Conservation (phyloP, 2,113 vertebrate species). For the Struthidea cinerea region DNA sequence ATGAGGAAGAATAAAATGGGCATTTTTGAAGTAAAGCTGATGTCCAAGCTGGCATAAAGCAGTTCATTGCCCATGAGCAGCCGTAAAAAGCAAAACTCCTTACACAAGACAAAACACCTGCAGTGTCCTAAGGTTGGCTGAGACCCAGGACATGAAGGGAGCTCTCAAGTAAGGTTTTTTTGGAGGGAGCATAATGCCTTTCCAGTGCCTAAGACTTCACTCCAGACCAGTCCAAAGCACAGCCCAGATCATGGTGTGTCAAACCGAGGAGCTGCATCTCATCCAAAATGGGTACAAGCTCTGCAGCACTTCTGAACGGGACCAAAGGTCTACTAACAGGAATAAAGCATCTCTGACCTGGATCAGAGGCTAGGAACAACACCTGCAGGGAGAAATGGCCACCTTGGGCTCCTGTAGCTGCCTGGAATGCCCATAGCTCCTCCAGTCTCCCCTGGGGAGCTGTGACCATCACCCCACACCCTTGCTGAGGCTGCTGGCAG, state of each 20-base stretch:
- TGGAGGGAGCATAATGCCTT: background rate
- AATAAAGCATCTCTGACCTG: background rate
- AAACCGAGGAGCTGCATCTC: fast-evolving
- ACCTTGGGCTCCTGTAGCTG: background rate
- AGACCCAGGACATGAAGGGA: background rate
- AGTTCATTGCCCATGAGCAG: background rate
- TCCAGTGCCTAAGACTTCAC: background rate
- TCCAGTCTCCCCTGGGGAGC: background rate
- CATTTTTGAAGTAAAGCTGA: background rate
- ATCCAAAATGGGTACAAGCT: background rate
- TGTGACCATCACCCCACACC: no score
- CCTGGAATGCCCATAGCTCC: background rate
- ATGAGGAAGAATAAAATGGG: background rate
- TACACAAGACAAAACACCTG: background rate
- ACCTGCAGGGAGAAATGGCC: background rate
- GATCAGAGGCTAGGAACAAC: background rate
- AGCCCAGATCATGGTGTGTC: fast-evolving
- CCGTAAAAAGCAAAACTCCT: background rate
- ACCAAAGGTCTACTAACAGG: background rate
- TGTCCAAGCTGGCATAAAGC: background rate
- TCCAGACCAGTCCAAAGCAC: background rate
- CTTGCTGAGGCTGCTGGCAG: background rate
- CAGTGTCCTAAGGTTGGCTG: background rate
- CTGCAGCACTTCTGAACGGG: background rate
- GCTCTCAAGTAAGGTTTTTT: background rate